Conservation (phyloP, 1,140 invertebrate species). For the Magallana angulata region DNA sequence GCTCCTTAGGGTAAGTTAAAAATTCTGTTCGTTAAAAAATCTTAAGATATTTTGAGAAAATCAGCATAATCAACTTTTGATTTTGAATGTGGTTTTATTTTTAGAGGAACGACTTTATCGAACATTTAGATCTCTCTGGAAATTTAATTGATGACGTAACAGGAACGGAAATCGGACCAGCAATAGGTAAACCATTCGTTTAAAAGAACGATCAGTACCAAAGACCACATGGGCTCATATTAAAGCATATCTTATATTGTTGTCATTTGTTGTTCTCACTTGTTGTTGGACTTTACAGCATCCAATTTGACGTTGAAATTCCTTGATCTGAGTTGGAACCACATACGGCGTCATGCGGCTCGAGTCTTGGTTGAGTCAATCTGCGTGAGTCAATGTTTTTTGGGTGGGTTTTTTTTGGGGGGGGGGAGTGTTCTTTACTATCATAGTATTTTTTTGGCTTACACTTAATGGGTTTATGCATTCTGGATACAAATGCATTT, state of each 20-base stretch:
- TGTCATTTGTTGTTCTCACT: not conserved
- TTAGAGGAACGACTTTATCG: constrained; percentile 65
- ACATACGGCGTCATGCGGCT: constrained; percentile 66
- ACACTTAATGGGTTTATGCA: not conserved
- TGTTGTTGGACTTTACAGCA: constrained; percentile 41
- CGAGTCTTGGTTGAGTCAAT: constrained; percentile 57
- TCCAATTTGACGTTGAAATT: constrained; percentile 60
- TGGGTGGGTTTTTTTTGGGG: no score
- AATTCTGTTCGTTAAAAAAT: no score
- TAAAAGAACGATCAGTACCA: not conserved
- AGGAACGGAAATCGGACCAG: constrained; percentile 58
- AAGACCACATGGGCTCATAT: not conserved
- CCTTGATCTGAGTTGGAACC: constrained; percentile 70
- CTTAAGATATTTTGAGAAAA: no score
- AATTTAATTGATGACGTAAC: constrained; percentile 67
- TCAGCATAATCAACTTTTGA: no score
- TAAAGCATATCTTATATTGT: not conserved
- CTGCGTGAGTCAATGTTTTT: constrained; percentile 55
- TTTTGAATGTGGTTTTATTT: not conserved
- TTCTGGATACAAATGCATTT: not conserved
- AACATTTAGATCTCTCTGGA: constrained; percentile 62
- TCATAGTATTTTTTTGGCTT: no score
- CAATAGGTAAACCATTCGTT: constrained; percentile 60
- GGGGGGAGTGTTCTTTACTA: no score
- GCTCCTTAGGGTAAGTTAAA: constrained; percentile 64